These are phyloP conservation scores for Leptonema lineaticorne DNA, from an alignment of 1,140 invertebrate species.

Conservation along the genomic window DNA sequence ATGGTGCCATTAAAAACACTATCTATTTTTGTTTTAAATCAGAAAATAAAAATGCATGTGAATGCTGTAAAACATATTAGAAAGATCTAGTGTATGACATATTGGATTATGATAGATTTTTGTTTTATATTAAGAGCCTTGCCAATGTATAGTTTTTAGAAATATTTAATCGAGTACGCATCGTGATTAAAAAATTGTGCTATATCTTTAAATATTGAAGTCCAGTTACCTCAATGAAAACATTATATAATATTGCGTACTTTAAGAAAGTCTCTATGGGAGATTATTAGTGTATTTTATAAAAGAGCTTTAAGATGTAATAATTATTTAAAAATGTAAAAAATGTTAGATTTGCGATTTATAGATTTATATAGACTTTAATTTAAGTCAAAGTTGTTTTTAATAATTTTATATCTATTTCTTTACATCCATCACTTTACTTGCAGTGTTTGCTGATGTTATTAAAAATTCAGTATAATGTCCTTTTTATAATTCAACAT, in stretches of 20 bases:
- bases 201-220: slow-evolving; percentile 5
- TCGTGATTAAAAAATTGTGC: neutral
- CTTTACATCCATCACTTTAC: neutral
- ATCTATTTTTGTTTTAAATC: neutral
- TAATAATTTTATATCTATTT: neutral
- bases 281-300: slow-evolving; percentile 1
- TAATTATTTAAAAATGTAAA: slow-evolving; percentile 12
- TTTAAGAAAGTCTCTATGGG: neutral
- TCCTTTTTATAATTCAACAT: too few relatives aligned
- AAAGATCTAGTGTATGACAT: too few relatives aligned
- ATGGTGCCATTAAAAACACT: neutral
- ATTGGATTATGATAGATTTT: too few relatives aligned
- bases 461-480: too few relatives aligned
- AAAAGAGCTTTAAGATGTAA: slow-evolving; percentile 12
- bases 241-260: slow-evolving; percentile 2
- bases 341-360: slow-evolving; percentile 14
- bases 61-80: neutral
- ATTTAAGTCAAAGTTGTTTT: slow-evolving; percentile 17
- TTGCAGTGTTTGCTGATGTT: too few relatives aligned
- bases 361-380: slow-evolving; percentile 14
- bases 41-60: neutral
- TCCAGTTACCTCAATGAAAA: slow-evolving; percentile 10
- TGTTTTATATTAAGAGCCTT: slow-evolving; percentile 3
- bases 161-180: slow-evolving; percentile 6
- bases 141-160: slow-evolving; percentile 4